Base-by-base conservation (phyloP, 1,140 invertebrate species). In the Theocolax elegans region DNA sequence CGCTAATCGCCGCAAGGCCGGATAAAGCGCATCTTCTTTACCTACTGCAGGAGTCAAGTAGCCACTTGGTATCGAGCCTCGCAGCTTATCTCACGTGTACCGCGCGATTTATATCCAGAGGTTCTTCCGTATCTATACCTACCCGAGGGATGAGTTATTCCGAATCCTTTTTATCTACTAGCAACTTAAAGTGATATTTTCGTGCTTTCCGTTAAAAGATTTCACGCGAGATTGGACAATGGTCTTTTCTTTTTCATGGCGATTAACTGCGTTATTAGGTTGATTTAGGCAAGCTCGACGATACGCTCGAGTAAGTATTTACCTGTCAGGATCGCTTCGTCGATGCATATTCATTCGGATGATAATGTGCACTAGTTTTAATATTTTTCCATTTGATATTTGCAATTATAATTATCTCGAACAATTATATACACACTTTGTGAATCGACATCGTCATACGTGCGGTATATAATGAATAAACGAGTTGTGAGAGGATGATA, bases 351-450 rank as follows among this genome's bases (percentile, higher is more conserved):
- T 65, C 63, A 65, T 1, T 17, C 48, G 38, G 49, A 19, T 53
- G 19, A 40, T 56, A 17, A 23, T 23, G 7, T 65, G 63, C 49
- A 54, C 49, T 54, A 53, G 49, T 65, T 65, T 38, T 29, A 15
- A 65, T 54, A 27, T 25, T 40, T 65, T 38, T 10, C 48, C 19
- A 46, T 0, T 13, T 0, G 15, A 29, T 25, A 65, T 65, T 65
- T 27, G 63, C 62, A 53, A 64, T 65, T 65, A n/a, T 10, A 25
- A 65, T 65, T 44, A 25, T n/a, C n/a, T n/a, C n/a, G n/a, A n/a
- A n/a, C n/a, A n/a, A n/a, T n/a, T n/a, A n/a, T n/a, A n/a, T n/a
- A n/a, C n/a, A n/a, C n/a, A n/a, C n/a, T n/a, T n/a, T n/a, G n/a
- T n/a, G n/a, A n/a, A n/a, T n/a, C n/a, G n/a, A n/a, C n/a, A n/a